phyloP scores from a whole-genome alignment of 2,797 vertebrate genomes.

The Capromys pilorides region DNA sequence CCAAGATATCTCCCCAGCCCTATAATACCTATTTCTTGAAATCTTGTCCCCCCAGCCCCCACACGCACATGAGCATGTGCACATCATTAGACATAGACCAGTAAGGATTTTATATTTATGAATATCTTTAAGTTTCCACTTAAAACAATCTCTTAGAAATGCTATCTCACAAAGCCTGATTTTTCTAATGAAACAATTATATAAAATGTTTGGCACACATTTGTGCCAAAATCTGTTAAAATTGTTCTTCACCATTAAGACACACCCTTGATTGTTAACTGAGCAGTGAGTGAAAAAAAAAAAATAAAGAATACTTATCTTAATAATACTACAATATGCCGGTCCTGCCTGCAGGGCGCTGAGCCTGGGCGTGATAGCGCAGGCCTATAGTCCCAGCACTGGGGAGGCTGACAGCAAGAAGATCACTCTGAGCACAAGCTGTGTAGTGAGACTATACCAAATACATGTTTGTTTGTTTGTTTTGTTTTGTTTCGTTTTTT shows the following conservation, averaged over 20 bases:
- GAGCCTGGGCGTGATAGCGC: too few relatives aligned
- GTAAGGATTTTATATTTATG: background rate
- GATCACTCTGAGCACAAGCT: too few relatives aligned
- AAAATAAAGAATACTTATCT: background rate
- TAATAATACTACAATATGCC: background rate
- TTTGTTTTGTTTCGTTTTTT: too few relatives aligned
- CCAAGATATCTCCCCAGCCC: too few relatives aligned
- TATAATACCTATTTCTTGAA: background rate
- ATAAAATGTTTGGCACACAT: background rate
- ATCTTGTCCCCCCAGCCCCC: background rate
- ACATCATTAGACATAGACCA: background rate
- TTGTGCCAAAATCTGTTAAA: conserved; percentile 60
- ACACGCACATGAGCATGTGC: background rate
- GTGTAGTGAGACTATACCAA: too few relatives aligned
- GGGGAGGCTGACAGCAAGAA: too few relatives aligned
- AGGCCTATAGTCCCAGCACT: too few relatives aligned
- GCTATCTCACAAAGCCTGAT: background rate
- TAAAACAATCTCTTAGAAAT: too few relatives aligned
- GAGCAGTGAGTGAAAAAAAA: conserved; percentile 50
- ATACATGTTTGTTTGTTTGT: too few relatives aligned
- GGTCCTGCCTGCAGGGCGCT: too few relatives aligned
- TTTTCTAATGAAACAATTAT: conserved; percentile 61
- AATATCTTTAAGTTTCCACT: too few relatives aligned
- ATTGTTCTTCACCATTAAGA: conserved; percentile 62
- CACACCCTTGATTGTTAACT: conserved; percentile 66